Evolutionary conservation across 2,113 vertebrate genomes (phyloP), one percentile per base, ranked within the genome.

Genomic region (Protomyctophum bolini): DNA sequence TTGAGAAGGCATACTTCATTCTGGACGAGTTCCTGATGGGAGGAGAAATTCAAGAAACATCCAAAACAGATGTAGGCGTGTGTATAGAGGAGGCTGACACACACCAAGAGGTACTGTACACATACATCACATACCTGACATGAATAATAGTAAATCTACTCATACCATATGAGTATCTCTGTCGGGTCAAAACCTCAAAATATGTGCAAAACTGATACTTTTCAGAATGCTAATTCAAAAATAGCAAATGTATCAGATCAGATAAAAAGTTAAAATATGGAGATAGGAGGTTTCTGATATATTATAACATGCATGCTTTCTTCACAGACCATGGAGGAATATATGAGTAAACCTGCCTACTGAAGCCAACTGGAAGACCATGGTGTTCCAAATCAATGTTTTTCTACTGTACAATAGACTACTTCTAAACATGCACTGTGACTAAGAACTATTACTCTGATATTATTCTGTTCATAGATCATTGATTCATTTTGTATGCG

Each of bases 1-100:
- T 98, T 85, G 97, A 98, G 85, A 98, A 98, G 89, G 97, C 96
- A 3, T 98, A 98, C 83, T 98, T 94, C 89, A 97, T 98, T 83
- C 94, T 98, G 75, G 97, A 98, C 33, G 97, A 98, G 65, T 97
- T 98, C 87, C 94, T 98, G 71, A 95, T 97, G 72, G 95, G 94
- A 48, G 97, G 97, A 83, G 97, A 98, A 83, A 67, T 98, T 76
- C 91, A 95, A 75, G 97, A 98, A 86, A 98, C 97, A 1, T 98
- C 97, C 10, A 97, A 96, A 86, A 84, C 86, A 66, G 85, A 80
- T 10, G 94, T 93, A 49, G 94, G 92, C 21, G 91, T 89, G 72
- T 94, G 94, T 51, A 91, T 95, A 41, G 96, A 97, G 86, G 95
- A 97, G 6, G 91, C 93, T 0, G 96, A 97, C 85, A 94, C 94